Conservation (phyloP, 2,888 invertebrate species). For the Lithophane socia region DNA sequence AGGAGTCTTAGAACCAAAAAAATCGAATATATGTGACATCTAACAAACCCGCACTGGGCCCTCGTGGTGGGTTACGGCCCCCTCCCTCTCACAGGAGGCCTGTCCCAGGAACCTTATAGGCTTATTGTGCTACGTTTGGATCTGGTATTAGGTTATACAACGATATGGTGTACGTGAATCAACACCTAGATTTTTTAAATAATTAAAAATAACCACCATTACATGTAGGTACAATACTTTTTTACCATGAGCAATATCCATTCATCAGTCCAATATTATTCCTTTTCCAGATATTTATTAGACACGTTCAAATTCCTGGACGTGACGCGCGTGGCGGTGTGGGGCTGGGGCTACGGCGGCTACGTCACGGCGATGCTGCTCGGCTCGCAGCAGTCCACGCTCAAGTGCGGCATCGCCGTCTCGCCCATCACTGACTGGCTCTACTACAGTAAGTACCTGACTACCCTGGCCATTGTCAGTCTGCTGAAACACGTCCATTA, state of each 20-base stretch:
- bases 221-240: not conserved
- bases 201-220: not conserved
- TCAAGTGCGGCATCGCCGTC: slow-evolving; percentile 98
- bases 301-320: slow-evolving; percentile 96
- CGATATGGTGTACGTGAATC: not conserved
- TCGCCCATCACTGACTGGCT: slow-evolving; percentile 99
- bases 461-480: not conserved
- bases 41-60: no score
- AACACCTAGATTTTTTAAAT: not conserved
- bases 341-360: slow-evolving; percentile 99
- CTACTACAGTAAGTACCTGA: slow-evolving; percentile 94
- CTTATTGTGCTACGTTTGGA: no score
- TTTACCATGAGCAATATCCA: not conserved
- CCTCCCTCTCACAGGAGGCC: no score
- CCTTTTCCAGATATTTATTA: slow-evolving; percentile 92
- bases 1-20: no score
- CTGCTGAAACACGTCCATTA: not conserved
- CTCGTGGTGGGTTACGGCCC: no score
- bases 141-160: no score
- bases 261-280: not conserved
- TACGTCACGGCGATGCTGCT: slow-evolving; percentile 98
- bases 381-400: slow-evolving; percentile 96
- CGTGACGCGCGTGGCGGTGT: slow-evolving; percentile 96
- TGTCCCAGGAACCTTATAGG: no score
- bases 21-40: no score